phyloP scores from a whole-genome alignment of 2,888 invertebrate species.

The Helicoverpa assulta region DNA sequence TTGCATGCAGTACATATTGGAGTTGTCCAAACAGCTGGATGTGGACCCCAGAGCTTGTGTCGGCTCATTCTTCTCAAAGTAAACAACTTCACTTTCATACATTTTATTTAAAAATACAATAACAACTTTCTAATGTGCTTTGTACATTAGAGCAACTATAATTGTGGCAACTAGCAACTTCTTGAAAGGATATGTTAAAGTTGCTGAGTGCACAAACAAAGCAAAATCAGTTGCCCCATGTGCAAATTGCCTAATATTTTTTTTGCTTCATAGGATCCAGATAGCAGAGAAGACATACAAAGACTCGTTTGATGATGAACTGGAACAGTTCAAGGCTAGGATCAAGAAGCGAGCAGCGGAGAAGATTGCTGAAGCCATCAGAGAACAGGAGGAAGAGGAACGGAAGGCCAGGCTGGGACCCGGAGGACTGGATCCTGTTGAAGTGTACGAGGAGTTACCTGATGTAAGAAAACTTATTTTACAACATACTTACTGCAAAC shows the following conservation, averaged over 20 bases:
- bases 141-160: no score
- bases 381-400: conserved; percentile 97
- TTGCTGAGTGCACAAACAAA: no score
- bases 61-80: conserved; percentile 95
- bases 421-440: conserved; percentile 99
- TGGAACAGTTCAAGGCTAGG: conserved; percentile 96
- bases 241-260: background rate
- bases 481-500: no score
- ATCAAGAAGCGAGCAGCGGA: conserved; percentile 96
- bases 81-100: conserved; percentile 22
- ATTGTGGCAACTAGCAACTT: no score
- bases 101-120: background rate
- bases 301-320: conserved; percentile 97
- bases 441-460: conserved; percentile 98
- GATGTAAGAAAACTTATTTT: conserved; percentile 90
- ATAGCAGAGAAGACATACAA: conserved; percentile 98
- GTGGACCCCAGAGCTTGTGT: conserved; percentile 98
- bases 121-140: background rate
- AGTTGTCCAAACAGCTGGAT: conserved; percentile 97
- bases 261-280: conserved; percentile 93
- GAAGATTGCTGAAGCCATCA: conserved; percentile 95
- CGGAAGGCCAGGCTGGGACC: conserved; percentile 96
- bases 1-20: conserved; percentile 99
- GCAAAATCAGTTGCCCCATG: no score
- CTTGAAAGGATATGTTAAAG: no score